Base-by-base conservation (phyloP, 1,140 invertebrate species). In the Zaprionus gabonicus region DNA sequence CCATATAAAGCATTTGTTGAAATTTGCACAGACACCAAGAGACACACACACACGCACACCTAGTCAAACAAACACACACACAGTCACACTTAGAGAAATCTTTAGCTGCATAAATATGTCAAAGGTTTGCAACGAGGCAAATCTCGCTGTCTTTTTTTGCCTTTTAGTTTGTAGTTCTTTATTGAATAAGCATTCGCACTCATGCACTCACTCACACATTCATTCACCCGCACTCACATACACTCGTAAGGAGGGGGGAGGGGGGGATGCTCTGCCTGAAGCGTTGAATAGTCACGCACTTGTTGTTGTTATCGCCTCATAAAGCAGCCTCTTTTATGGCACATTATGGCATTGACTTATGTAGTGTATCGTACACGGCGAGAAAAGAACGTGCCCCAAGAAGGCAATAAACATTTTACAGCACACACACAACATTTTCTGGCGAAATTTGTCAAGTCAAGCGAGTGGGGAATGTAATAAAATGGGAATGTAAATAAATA, bases 1-100 rank as follows among this genome's bases (percentile, higher is more conserved):
- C 84, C 85, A 88, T 90, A 90, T 76, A 80, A 70, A 78, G 67
- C 73, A 64, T 79, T 88, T 84, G 71, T 73, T 83, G 81, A 75
- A 87, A 76, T 81, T 81, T 34, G 31, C 31, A 34, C 31, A 34
- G 9, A 34, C 31, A 34, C 31, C 31, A 34, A 34, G 31, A 34
- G 9, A 76, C 71, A 81, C 56, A 78, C 60, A 70, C 60, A 80
- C 66, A 66, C 64, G 69, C 55, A 78, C 69, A 86, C 79, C 60
- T 49, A 69, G 64, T 73, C 72, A 65, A 38, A 46, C 46, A 65
- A 27, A 31, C 4, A 38, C 23, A 41, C 13, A 59, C 58, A 59
- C 20, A 58, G 15, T 23, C n/a, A 55, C 25, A 57, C 51, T 51
- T 23, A 38, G 17, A 44, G 55, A 38, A n/a, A 56, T 36, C 25